Evolutionary conservation across 64 coral and sea anemone genomes (phyloP).

Genomic region (Montipora foliosa): DNA sequence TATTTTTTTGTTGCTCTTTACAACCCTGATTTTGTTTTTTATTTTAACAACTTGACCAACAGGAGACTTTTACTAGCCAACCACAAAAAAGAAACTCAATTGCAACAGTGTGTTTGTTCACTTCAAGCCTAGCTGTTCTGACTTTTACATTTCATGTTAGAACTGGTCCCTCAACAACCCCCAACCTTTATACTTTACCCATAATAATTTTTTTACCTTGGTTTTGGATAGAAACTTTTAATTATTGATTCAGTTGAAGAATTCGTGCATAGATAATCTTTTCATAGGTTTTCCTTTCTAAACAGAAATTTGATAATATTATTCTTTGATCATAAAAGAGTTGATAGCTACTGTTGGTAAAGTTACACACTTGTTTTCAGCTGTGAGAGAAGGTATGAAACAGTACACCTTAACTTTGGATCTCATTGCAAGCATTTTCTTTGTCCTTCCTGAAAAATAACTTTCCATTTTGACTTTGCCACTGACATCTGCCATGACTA

Average conservation of each 20-base stretch:
- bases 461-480: slow-evolving; percentile 32
- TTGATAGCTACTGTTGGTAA: background rate
- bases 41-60: too few species aligned
- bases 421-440: background rate
- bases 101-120: slow-evolving; percentile 1
- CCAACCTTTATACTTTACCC: too few species aligned
- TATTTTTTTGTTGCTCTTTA: background rate
- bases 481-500: slow-evolving; percentile 45
- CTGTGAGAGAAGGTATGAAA: background rate
- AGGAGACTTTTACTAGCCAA: too few species aligned
- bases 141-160: background rate
- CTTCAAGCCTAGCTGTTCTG: background rate
- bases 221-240: too few species aligned
- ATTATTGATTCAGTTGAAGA: too few species aligned
- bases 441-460: slow-evolving; percentile 60
- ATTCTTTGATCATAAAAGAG: too few species aligned
- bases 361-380: background rate
- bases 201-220: too few species aligned
- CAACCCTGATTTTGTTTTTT: too few species aligned
- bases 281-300: too few species aligned
- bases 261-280: too few species aligned
- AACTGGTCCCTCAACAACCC: background rate
- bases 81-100: too few species aligned
- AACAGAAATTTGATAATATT: too few species aligned
- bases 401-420: slow-evolving; percentile 5